Base-by-base conservation (phyloP, 2,797 vertebrate genomes). In the Toxotes lorentzi region DNA sequence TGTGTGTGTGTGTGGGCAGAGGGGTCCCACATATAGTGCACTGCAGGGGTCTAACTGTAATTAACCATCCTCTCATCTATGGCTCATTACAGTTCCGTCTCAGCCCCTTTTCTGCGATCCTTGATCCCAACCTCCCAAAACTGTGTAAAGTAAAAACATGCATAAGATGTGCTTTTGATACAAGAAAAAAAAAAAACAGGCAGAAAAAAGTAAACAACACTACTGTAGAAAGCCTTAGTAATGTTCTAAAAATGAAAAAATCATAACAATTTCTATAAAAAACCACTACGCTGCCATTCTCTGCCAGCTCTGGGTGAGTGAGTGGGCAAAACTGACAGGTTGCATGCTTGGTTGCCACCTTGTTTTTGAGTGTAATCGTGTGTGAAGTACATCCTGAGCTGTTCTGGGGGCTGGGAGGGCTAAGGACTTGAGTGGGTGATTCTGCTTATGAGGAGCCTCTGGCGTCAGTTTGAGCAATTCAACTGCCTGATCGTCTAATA, bases 331-430 rank as follows among this genome's bases (percentile, higher is more conserved):
- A 65, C 79, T 88, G 88, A 91, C 88, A 88, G 85, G 72, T 81
- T 90, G 87, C 78, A 91, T 45, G 86, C 83, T 88, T 86, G 88
- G 85, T 75, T 90, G 85, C 86, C 76, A 81, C 87, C 83, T 88
- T 92, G 86, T 88, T 92, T 92, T 84, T 69, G 78, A 85, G 88
- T 4, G 83, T 92, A 91, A 92, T 92, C 57, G 63, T 86, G 85
- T 92, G 91, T 91, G 91, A 93, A 91, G 92, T 91, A 89, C 89
- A 90, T 91, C 86, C 80, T 81, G 81, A 86, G 77, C 80, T 87
- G 83, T 70, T 84, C 57, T 72, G 86, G 75, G 86, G 84, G 50
- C 83, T 81, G 67, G 68, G 58, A 63, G 83, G 82, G 70, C 81
- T 76, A 56, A 79, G 88, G 82, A 86, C 82, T 74, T 85, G 81